These are phyloP conservation scores for Hydropsyche betteni DNA, from an alignment of 2,888 invertebrate genomes.

Conservation along the genomic window DNA sequence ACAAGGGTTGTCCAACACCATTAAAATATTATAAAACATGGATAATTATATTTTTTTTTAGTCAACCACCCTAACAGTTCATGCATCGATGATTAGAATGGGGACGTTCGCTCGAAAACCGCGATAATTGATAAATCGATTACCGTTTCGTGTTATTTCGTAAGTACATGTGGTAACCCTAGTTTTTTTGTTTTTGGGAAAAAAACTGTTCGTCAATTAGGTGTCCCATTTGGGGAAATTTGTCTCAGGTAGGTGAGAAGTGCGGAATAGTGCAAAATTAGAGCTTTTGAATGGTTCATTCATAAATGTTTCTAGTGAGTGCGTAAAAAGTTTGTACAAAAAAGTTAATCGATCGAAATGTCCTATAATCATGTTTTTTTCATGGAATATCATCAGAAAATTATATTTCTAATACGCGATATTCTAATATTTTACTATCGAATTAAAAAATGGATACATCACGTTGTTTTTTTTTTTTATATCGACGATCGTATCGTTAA, in stretches of 20 bases:
- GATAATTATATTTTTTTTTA: not conserved
- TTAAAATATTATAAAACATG: not conserved
- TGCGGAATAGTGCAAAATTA: slow-evolving; percentile 34
- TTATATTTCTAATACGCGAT: too few relatives aligned
- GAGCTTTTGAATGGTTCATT: slow-evolving; percentile 27
- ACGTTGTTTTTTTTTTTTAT: too few relatives aligned
- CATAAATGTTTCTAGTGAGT: too few relatives aligned
- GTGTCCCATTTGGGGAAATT: slow-evolving; percentile 31
- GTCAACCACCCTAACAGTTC: not conserved
- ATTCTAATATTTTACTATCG: too few relatives aligned
- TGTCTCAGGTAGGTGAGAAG: slow-evolving; percentile 39
- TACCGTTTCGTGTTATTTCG: not conserved
- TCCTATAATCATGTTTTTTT: not conserved
- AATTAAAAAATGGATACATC: too few relatives aligned
- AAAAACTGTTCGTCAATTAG: slow-evolving; percentile 6
- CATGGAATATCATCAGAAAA: not conserved
- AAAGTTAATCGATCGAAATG: not conserved
- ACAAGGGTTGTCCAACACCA: slow-evolving; percentile 24
- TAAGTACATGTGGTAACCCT: slow-evolving; percentile 10
- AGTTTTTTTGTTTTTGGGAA: not conserved
- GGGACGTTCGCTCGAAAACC: not conserved
- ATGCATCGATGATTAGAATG: not conserved
- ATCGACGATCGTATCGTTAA: too few relatives aligned
- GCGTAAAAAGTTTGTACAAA: not conserved
- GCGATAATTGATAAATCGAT: slow-evolving; percentile 8